phyloP scores from a whole-genome alignment of 2,888 invertebrate genomes.

The Steinernema hermaphroditum region DNA sequence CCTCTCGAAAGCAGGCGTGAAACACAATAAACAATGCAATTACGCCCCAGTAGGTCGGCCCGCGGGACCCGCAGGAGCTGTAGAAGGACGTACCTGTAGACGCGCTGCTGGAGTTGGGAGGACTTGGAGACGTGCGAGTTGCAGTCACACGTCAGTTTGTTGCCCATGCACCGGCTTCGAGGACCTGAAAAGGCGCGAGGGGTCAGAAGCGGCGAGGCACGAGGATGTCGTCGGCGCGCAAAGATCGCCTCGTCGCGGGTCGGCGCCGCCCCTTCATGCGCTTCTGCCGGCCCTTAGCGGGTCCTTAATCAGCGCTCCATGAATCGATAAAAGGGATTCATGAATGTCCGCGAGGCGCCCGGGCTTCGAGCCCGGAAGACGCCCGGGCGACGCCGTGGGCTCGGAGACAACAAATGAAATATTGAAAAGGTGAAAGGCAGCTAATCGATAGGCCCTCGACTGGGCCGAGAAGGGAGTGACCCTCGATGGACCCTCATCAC shows the following conservation, averaged over 20 bases:
- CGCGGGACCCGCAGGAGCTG: neutral
- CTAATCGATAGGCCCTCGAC: too few relatives aligned
- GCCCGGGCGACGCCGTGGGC: too few relatives aligned
- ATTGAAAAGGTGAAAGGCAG: too few relatives aligned
- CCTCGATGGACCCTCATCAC: constrained; percentile 10
- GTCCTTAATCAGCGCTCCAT: constrained; percentile 30
- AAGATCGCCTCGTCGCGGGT: neutral
- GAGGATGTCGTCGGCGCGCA: neutral
- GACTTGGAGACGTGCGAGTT: constrained; percentile 27
- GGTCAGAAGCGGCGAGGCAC: neutral
- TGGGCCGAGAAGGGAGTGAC: neutral
- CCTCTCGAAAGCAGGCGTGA: neutral
- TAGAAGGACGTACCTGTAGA: constrained; percentile 16
- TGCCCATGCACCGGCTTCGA: constrained; percentile 2
- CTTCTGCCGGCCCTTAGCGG: neutral
- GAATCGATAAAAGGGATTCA: constrained; percentile 26
- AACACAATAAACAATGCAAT: neutral
- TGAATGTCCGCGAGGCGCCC: constrained; percentile 16
- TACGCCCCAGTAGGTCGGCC: neutral
- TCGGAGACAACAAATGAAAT: too few relatives aligned
- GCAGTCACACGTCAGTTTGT: constrained; percentile 28
- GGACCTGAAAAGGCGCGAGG: neutral
- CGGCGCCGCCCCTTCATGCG: constrained; percentile 6
- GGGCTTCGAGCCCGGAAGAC: neutral
- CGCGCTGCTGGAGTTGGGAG: constrained; percentile 16